A percentile compares a stretch with the other conserved stretches of the same genome.
These are phyloP conservation scores for Luperina testacea DNA, from an alignment of 2,888 invertebrate genomes.

Conservation along the genomic window DNA sequence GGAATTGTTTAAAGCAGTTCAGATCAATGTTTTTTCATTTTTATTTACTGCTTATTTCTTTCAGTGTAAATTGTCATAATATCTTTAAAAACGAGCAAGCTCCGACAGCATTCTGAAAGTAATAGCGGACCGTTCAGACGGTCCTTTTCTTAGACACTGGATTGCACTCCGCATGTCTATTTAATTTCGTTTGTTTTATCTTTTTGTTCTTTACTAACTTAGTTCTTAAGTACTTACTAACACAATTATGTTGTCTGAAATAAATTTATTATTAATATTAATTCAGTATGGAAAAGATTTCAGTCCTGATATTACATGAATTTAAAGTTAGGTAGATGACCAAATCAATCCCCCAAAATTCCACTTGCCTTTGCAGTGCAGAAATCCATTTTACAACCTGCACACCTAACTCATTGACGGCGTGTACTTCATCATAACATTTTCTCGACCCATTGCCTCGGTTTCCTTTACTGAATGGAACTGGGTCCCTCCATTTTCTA, in stretches of 20 bases:
- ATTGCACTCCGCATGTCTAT: not conserved
- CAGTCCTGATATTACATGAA: not conserved
- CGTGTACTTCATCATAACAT: slow-evolving; percentile 30
- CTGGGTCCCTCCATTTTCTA: slow-evolving; percentile 44
- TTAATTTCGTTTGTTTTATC: not conserved
- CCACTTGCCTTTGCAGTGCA: not conserved
- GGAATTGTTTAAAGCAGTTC: too few species aligned
- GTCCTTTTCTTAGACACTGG: not conserved
- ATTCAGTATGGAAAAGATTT: not conserved
- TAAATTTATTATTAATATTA: not conserved
- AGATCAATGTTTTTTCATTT: too few species aligned
- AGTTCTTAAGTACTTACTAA: too few species aligned
- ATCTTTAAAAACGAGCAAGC: not conserved
- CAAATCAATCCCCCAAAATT: not conserved
- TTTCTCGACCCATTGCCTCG: slow-evolving; percentile 50
- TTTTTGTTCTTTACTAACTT: too few species aligned
- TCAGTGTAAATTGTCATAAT: not conserved
- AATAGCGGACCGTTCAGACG: not conserved
- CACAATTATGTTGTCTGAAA: not conserved
- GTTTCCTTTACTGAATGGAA: slow-evolving; percentile 43
- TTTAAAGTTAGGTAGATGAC: not conserved
- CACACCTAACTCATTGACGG: not conserved
- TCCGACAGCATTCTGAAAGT: too few species aligned
- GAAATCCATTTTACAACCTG: not conserved
- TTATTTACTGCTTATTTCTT: too few species aligned